Evolutionary conservation across 2,888 invertebrate genomes (phyloP).

Genomic region (Dermolepida albohirtum): DNA sequence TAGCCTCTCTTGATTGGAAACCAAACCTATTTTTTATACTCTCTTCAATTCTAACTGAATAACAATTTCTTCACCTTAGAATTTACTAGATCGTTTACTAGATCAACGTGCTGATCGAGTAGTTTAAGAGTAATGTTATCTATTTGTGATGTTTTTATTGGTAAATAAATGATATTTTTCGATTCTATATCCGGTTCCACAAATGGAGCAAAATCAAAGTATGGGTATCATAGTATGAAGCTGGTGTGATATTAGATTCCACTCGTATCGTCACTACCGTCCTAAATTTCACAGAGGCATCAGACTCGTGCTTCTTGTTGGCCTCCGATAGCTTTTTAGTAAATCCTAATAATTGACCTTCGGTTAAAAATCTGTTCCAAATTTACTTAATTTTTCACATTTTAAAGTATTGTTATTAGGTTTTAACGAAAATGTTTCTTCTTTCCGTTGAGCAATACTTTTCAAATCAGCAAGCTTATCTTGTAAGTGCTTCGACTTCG

Average conservation of each 20-base stretch:
- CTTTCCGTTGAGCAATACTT: no score
- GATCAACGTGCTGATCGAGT: conserved; percentile 49
- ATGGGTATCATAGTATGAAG: conserved; percentile 41
- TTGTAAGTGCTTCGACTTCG: no score
- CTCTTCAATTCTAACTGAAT: conserved; percentile 48
- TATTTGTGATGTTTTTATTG: conserved; percentile 34
- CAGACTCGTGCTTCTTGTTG: conserved; percentile 11
- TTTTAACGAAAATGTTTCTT: conserved; percentile 1
- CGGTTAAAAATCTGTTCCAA: conserved; percentile 29
- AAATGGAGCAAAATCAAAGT: conserved; percentile 52
- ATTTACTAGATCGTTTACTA: no score
- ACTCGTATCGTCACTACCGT: conserved; percentile 48
- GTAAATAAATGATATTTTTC: conserved; percentile 48
- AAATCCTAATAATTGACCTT: conserved; percentile 21
- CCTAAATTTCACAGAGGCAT: conserved; percentile 42
- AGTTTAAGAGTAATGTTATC: conserved; percentile 37
- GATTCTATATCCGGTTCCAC: conserved; percentile 58
- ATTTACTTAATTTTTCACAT: conserved; percentile 16
- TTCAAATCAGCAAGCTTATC: no score
- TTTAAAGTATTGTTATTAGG: conserved; percentile 37
- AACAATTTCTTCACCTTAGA: conserved; percentile 49
- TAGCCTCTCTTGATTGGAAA: conserved; percentile 2
- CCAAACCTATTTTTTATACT: conserved; percentile 15
- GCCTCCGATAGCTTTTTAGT: background rate
- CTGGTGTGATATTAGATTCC: conserved; percentile 43